These are phyloP conservation scores for Anguilla megastoma DNA, from an alignment of 2,797 vertebrate genomes.

Conservation along the genomic window DNA sequence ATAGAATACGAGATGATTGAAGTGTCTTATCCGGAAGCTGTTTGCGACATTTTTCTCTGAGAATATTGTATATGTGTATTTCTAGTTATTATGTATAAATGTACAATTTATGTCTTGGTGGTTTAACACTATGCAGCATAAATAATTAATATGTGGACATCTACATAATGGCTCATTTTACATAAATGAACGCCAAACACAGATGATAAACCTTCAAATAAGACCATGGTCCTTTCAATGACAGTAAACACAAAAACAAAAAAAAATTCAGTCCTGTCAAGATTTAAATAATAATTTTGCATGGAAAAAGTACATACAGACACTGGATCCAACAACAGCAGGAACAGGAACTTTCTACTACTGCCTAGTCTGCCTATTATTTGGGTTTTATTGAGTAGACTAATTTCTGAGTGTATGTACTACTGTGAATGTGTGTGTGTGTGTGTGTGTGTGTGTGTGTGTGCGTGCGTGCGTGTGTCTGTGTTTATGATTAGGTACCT, in stretches of 20 bases:
- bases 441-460: slow-evolving; percentile 13
- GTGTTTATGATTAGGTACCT: background rate
- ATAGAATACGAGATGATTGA: background rate
- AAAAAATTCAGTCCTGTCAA: background rate
- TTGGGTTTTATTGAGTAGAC: background rate
- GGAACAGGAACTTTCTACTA: background rate
- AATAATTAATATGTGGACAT: background rate
- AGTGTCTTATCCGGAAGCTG: background rate
- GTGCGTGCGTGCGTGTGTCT: slow-evolving; percentile 21
- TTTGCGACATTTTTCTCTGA: background rate
- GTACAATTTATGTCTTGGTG: background rate
- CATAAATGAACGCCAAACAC: background rate
- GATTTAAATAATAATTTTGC: background rate
- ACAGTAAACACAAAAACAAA: background rate
- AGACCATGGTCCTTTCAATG: background rate
- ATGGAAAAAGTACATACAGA: background rate
- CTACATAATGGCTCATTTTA: no score
- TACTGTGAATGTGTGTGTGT: slow-evolving; percentile 16
- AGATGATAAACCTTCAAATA: background rate
- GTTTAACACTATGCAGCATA: background rate
- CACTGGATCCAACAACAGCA: background rate
- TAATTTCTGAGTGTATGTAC: background rate
- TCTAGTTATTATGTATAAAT: background rate
- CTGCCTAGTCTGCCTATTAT: background rate
- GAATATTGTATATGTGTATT: background rate